Percentiles rank a stretch among this genome's conserved stretches.
Evolutionary conservation across 2,113 vertebrate genomes (phyloP).

Genomic region (Paralichthys olivaceus): DNA sequence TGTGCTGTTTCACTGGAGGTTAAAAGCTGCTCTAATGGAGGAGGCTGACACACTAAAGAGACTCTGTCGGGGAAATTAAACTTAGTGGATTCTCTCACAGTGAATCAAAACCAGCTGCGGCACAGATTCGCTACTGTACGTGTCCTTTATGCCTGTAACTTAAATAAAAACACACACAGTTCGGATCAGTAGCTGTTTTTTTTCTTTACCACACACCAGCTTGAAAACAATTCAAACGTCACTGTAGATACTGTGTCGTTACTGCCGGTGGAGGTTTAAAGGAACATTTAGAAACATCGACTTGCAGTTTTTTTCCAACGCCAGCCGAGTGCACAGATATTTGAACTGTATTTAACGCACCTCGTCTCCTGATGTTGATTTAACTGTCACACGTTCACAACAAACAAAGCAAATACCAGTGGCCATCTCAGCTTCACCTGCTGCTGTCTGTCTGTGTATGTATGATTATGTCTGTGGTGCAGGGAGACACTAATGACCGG

Average conservation of each 20-base stretch:
- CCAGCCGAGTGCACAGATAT: no score
- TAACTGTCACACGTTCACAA: not conserved
- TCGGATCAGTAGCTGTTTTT: not conserved
- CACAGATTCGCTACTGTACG: not conserved
- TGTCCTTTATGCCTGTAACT: slow-evolving; percentile 7
- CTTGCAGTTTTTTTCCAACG: no score
- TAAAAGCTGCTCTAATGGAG: slow-evolving; percentile 41
- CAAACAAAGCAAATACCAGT: not conserved
- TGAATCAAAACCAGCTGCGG: slow-evolving; percentile 16
- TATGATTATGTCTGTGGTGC: not conserved
- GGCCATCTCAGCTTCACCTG: not conserved
- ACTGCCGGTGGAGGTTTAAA: no score
- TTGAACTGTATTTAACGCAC: not conserved
- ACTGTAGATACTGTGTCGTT: not conserved
- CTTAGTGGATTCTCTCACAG: slow-evolving; percentile 29
- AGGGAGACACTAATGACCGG: not conserved
- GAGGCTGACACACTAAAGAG: slow-evolving; percentile 44
- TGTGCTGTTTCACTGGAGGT: slow-evolving; percentile 42
- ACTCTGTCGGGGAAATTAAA: slow-evolving; percentile 32
- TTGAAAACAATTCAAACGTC: slow-evolving; percentile 18
- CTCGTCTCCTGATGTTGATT: not conserved
- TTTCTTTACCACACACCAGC: not conserved
- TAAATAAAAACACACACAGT: slow-evolving; percentile 1
- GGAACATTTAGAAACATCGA: no score
- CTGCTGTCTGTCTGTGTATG: not conserved